Evolutionary conservation across 2,888 invertebrate genomes (phyloP).

Genomic region (Drosophila nigricruria): DNA sequence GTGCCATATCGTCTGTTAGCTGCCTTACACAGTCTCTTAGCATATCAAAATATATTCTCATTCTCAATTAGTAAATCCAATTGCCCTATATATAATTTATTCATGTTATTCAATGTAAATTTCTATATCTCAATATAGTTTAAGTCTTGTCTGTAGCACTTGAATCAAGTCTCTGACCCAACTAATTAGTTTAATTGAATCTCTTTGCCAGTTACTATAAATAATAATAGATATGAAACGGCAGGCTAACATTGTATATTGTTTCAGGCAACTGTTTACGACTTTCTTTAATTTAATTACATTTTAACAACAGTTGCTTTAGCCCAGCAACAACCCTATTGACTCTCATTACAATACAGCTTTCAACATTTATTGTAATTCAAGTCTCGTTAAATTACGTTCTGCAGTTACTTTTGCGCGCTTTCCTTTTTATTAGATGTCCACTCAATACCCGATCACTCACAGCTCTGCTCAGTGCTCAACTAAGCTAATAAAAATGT

Average conservation of each 20-base stretch:
- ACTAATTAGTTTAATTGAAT: background rate
- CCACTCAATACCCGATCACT: constrained; percentile 10
- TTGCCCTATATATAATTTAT: background rate
- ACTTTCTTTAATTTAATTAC: constrained; percentile 7
- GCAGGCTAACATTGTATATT: background rate
- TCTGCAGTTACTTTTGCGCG: background rate
- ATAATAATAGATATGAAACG: background rate
- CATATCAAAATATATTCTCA: background rate
- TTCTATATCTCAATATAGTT: background rate
- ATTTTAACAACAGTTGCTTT: background rate
- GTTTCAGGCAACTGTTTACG: background rate
- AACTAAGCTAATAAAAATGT: constrained; percentile 41
- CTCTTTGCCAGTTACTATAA: background rate
- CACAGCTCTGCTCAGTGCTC: constrained; percentile 12
- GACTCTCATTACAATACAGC: background rate
- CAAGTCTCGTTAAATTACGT: background rate
- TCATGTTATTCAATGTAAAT: background rate
- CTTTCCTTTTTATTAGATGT: background rate
- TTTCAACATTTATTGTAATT: constrained; percentile 2
- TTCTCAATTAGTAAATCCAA: background rate
- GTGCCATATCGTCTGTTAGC: background rate
- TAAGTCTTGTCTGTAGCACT: background rate
- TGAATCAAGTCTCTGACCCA: background rate
- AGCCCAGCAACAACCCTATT: background rate
- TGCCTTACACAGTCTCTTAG: background rate